Evolutionary conservation across 2,797 vertebrate genomes (phyloP).

Genomic region (Alca torda): DNA sequence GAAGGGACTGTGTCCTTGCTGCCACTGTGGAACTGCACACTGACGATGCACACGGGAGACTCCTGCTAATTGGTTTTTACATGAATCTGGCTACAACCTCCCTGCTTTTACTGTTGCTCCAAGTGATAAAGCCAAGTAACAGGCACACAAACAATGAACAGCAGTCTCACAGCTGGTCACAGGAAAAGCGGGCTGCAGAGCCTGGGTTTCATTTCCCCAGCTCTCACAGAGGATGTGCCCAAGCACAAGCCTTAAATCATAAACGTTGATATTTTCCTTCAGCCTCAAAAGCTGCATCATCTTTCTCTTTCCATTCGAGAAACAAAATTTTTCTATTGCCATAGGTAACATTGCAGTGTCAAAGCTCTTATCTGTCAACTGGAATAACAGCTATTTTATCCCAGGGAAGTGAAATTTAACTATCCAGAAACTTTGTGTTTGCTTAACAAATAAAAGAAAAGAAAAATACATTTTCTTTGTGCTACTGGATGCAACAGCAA

Average conservation of each 20-base stretch:
- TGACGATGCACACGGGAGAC: not conserved
- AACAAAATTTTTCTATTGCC: not conserved
- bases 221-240: not conserved
- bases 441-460: not conserved
- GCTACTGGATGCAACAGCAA: not conserved
- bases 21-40: not conserved
- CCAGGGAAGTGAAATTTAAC: not conserved
- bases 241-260: not conserved
- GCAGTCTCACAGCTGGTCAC: not conserved
- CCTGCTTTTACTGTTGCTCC: not conserved
- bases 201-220: not conserved
- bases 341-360: not conserved
- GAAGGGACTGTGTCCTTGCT: not conserved
- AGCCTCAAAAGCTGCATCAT: not conserved
- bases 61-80: not conserved
- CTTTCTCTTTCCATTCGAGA: not conserved
- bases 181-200: not conserved
- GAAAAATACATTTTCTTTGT: not conserved
- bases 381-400: not conserved
- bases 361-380: not conserved
- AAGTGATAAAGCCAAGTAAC: not conserved
- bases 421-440: not conserved
- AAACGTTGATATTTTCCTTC: not conserved
- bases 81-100: not conserved
- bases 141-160: fast-evolving